These are phyloP conservation scores for Penaeus monodon DNA, from an alignment of 2,888 invertebrate genomes.

Conservation along the genomic window DNA sequence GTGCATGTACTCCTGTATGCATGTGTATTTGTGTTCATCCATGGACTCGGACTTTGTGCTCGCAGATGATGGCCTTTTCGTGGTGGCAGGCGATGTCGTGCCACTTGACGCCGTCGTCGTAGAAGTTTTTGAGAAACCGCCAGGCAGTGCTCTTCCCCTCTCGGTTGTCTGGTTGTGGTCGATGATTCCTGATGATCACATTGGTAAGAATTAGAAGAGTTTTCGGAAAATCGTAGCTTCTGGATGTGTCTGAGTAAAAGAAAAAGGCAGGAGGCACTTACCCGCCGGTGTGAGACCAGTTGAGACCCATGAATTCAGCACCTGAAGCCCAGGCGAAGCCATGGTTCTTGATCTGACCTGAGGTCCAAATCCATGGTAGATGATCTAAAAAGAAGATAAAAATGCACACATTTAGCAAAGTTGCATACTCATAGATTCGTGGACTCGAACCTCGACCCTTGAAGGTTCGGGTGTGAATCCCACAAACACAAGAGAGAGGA, in stretches of 20 bases:
- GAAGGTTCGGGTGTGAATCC: no score
- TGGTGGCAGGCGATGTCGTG: conserved; percentile 94
- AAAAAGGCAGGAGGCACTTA: neutral
- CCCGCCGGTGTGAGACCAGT: conserved; percentile 72
- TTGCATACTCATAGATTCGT: no score
- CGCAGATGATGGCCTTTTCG: conserved; percentile 91
- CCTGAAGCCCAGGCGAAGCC: conserved; percentile 82
- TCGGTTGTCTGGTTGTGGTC: conserved; percentile 65
- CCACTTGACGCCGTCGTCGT: conserved; percentile 94
- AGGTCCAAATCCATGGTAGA: conserved; percentile 85
- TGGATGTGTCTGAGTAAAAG: neutral
- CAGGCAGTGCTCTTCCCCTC: conserved; percentile 86
- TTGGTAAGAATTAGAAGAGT: neutral
- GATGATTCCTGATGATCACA: conserved; percentile 47
- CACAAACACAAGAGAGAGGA: no score
- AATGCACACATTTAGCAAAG: no score
- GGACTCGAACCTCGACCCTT: no score
- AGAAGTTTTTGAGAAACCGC: conserved; percentile 91
- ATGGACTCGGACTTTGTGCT: conserved; percentile 73
- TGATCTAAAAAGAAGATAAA: neutral
- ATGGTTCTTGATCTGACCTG: conserved; percentile 91
- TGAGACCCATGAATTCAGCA: conserved; percentile 86
- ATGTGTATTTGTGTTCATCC: neutral
- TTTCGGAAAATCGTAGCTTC: neutral
- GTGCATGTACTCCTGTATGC: neutral